Evolutionary conservation across 37 sponge, comb jelly and placozoan species (phyloP).

Genomic region (Hexactinellida sp.): DNA sequence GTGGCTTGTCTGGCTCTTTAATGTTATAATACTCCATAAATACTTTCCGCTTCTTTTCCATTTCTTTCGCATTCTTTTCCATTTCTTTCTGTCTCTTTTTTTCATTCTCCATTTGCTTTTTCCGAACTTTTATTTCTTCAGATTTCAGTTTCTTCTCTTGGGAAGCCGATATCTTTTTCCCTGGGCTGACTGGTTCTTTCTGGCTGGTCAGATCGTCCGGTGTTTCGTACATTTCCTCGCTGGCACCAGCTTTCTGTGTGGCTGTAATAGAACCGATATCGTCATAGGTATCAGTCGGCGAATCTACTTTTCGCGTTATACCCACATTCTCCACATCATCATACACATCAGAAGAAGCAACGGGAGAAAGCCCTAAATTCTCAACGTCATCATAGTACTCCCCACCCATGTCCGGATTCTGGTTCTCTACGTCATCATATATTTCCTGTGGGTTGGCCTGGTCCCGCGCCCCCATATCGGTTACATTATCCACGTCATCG

Average conservation of each 20-base stretch:
- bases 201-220: not conserved
- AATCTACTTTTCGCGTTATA: not conserved
- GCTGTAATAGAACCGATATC: not conserved
- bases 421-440: constrained; percentile 5
- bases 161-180: not conserved
- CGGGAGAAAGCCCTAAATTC: not conserved
- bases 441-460: not conserved
- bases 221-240: not conserved
- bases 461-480: not conserved
- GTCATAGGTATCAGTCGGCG: not conserved
- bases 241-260: not conserved
- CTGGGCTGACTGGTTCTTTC: not conserved
- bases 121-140: not conserved
- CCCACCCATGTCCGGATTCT: not conserved
- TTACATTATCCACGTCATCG: not conserved
- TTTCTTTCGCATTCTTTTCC: not conserved
- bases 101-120: not conserved
- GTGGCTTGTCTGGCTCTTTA: not conserved
- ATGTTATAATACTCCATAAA: not conserved
- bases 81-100: not conserved
- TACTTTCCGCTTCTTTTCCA: constrained; percentile 1
- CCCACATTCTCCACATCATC: constrained; percentile 3
- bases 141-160: not conserved
- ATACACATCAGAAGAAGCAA: not conserved
- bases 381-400: not conserved